Base-by-base conservation (phyloP, 2,113 vertebrate species). In the Ammodytes marinus region DNA sequence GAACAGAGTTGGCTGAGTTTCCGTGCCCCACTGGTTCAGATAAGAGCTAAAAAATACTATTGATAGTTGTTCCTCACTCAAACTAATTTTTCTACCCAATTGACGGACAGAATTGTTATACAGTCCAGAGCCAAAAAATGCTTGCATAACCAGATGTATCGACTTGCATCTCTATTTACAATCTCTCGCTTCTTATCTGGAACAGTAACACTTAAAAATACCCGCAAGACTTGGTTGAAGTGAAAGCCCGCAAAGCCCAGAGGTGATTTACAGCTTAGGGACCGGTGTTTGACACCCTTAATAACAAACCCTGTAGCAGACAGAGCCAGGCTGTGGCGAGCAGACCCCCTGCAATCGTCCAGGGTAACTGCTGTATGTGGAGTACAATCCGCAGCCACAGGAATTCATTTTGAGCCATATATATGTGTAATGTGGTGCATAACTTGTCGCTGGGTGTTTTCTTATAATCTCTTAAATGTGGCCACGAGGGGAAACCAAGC, bases 391-490 rank as follows among this genome's bases (percentile, higher is more conserved):
- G 5, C 55, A 85, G 74, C 53, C 68, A 2, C n/a, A 19, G 27
- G 71, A 14, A 19, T 57, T 75, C 5, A 14, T 42, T 79, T 77
- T 10, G 17, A 79, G 55, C 19, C 14, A 4, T 72, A 64, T 35
- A 74, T 64, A 19, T 76, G 69, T 49, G 37, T 43, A 47, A 60
- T 66, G 57, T 45, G 40, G 54, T 53, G 15, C 52, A 54, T 27
- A 88, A 63, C 67, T 60, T 39, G 14, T 78, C 69, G 54, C 55
- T 68, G 58, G 68, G 46, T 60, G 63, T 79, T 83, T 91, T 83
- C 68, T 72, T 70, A 72, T 54, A 6, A 67, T 64, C 81, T 83
- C 83, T 79, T 82, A 68, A 27, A 81, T 86, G 90, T 91, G 93
- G 89, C 74, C 58, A 9, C 15, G n/a, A 55, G 69, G 46, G 19